phyloP scores from a whole-genome alignment of 2,888 invertebrate species.

The Ferdinandea cuprea region DNA sequence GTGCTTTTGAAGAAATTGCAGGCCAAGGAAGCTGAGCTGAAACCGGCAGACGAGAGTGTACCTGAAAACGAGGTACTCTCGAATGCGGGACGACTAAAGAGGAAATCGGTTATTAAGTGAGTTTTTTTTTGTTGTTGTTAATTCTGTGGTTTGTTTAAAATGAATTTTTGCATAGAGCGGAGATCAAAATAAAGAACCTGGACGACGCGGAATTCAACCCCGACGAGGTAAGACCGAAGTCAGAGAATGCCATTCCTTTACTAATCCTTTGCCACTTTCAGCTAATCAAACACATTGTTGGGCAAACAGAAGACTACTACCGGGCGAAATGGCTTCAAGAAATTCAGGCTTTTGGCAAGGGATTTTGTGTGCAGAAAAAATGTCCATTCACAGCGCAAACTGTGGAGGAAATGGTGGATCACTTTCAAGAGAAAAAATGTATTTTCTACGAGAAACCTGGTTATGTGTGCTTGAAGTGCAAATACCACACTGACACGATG shows the following conservation, averaged over 20 bases:
- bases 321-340: slow-evolving; percentile 73
- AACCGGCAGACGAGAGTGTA: not conserved
- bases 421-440: slow-evolving; percentile 79
- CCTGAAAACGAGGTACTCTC: slow-evolving; percentile 36
- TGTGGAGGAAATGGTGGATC: slow-evolving; percentile 76
- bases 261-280: slow-evolving; percentile 2
- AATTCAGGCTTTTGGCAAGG: slow-evolving; percentile 76
- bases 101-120: slow-evolving; percentile 80
- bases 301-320: slow-evolving; percentile 6
- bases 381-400: slow-evolving; percentile 79
- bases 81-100: slow-evolving; percentile 79
- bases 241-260: not conserved
- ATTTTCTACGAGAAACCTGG: slow-evolving; percentile 77
- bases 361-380: slow-evolving; percentile 79
- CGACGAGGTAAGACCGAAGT: slow-evolving; percentile 45
- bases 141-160: not conserved
- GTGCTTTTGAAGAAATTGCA: slow-evolving; percentile 31
- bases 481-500: slow-evolving; percentile 45
- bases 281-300: slow-evolving; percentile 47
- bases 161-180: slow-evolving; percentile 78
- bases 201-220: slow-evolving; percentile 65
- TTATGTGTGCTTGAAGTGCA: slow-evolving; percentile 77
- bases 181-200: slow-evolving; percentile 78
- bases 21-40: not conserved
- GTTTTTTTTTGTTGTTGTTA: slow-evolving; percentile 4